These are phyloP conservation scores for Aproaerema taeniolella DNA, from an alignment of 2,888 invertebrate species.

Conservation along the genomic window DNA sequence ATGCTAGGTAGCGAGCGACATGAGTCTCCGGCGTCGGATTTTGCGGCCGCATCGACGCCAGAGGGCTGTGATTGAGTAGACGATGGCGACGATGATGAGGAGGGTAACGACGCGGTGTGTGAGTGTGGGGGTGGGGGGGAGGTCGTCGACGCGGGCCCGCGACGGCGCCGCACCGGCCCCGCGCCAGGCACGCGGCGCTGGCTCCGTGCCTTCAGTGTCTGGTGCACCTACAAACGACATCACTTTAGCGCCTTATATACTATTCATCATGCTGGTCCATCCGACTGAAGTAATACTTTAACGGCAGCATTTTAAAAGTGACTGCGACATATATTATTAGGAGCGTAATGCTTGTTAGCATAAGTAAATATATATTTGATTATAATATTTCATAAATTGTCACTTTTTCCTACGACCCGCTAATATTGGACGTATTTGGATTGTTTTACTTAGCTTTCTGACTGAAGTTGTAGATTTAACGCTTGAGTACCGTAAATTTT, in stretches of 20 bases:
- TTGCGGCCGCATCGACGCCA: conserved; percentile 57
- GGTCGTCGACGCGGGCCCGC: conserved; percentile 27
- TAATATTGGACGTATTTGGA: no score
- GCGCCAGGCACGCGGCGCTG: conserved; percentile 76
- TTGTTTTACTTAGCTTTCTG: no score
- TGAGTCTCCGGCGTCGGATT: conserved; percentile 47
- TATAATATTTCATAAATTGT: no score
- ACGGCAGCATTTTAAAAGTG: background rate
- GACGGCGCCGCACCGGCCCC: conserved; percentile 61
- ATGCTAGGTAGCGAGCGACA: conserved; percentile 60
- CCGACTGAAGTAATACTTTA: background rate
- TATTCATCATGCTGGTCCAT: background rate
- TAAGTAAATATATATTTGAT: no score
- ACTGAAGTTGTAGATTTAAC: no score
- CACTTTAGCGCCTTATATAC: background rate
- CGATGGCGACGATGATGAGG: conserved; percentile 31
- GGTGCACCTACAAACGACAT: conserved; percentile 50
- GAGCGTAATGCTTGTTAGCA: no score
- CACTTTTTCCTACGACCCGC: no score
- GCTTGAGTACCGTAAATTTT: no score
- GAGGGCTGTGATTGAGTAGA: conserved; percentile 41
- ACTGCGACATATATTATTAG: background rate
- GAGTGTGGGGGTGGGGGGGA: conserved; percentile 33
- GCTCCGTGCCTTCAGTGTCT: conserved; percentile 60
- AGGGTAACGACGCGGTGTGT: conserved; percentile 38